phyloP scores from a whole-genome alignment of 2,797 vertebrate species.

The Heteromormyrus szaboi region DNA sequence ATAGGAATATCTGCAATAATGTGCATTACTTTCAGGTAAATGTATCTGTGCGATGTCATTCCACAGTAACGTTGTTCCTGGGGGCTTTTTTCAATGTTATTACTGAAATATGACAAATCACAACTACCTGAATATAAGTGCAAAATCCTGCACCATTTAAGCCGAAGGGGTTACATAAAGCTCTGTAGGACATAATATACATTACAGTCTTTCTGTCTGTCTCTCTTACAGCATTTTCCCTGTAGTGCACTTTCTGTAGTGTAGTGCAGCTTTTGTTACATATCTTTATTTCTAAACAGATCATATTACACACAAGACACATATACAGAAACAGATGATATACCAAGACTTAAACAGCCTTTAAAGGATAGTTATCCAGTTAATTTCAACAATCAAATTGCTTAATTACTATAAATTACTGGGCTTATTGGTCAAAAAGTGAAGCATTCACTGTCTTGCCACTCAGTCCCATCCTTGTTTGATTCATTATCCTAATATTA shows the following conservation, averaged over 20 bases:
- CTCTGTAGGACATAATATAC: background rate
- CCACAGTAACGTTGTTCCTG: background rate
- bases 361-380: conserved; percentile 82
- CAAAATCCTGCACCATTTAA: background rate
- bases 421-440: conserved; percentile 80
- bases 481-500: conserved; percentile 62
- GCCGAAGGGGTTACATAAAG: background rate
- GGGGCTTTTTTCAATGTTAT: background rate
- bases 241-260: conserved; percentile 41
- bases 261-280: conserved; percentile 66
- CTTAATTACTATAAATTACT: conserved; percentile 82
- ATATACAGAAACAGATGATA: conserved; percentile 72
- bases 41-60: background rate
- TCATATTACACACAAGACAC: conserved; percentile 72
- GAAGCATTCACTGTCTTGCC: conserved; percentile 62
- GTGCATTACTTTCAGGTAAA: background rate
- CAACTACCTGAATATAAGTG: background rate
- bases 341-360: conserved; percentile 78
- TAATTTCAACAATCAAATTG: conserved; percentile 77
- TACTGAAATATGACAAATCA: background rate
- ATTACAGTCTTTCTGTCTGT: background rate
- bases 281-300: conserved; percentile 75
- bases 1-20: background rate
- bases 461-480: conserved; percentile 42
- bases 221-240: background rate